These are phyloP conservation scores for Himalopsyche anomala DNA, from an alignment of 2,888 invertebrate genomes.

Conservation along the genomic window DNA sequence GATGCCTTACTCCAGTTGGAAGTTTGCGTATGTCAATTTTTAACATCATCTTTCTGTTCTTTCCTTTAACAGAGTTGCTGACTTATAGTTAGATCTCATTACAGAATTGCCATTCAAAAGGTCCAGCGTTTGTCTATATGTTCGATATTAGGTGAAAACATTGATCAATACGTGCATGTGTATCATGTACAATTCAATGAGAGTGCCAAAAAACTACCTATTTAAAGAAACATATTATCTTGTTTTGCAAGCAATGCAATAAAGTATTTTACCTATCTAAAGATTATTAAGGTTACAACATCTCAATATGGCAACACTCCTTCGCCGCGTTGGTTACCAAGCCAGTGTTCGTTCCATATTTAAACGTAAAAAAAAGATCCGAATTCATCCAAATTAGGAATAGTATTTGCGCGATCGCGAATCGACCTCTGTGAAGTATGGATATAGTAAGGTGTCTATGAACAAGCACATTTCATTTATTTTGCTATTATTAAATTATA, in stretches of 20 bases:
- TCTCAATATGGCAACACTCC: constrained; percentile 15
- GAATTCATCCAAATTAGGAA: constrained; percentile 34
- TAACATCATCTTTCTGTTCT: too few species aligned
- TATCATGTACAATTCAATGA: not conserved
- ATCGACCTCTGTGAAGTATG: constrained; percentile 20
- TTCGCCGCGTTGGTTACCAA: not conserved
- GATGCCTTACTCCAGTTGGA: too few species aligned
- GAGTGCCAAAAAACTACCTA: not conserved
- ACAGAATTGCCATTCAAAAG: too few species aligned
- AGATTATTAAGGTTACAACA: constrained; percentile 5
- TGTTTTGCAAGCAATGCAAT: not conserved
- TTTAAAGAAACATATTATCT: not conserved
- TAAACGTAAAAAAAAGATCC: constrained; percentile 18
- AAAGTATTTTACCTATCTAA: not conserved
- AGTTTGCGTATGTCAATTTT: too few species aligned
- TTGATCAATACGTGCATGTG: too few species aligned
- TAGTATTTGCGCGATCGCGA: constrained; percentile 31
- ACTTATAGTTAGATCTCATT: too few species aligned
- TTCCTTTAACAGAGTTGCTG: too few species aligned
- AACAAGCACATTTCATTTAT: not conserved
- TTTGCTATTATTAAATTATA: not conserved
- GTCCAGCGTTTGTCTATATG: too few species aligned
- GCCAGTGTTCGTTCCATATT: constrained; percentile 30
- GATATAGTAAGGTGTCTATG: not conserved
- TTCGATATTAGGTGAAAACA: too few species aligned